These are phyloP conservation scores for Littorina saxatilis DNA, from an alignment of 1,140 invertebrate species.

Conservation along the genomic window DNA sequence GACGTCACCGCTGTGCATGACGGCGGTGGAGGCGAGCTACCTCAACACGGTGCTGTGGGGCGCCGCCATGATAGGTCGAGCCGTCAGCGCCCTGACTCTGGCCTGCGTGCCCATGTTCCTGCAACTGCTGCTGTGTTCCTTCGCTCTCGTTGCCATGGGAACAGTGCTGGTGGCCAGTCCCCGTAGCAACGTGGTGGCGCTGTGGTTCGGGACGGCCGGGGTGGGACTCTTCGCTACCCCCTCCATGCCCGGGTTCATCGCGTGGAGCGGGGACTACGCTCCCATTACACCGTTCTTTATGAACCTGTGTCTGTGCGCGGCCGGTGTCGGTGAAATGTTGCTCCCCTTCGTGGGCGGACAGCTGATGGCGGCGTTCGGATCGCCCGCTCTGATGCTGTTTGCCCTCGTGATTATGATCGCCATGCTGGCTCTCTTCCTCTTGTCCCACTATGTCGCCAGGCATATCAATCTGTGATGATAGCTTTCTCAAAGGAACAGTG, in stretches of 20 bases:
- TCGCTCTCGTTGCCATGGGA: conserved; percentile 18
- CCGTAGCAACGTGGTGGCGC: background rate
- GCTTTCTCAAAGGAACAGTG: background rate
- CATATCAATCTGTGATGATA: background rate
- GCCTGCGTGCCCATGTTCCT: conserved; percentile 21
- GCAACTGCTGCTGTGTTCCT: conserved; percentile 22
- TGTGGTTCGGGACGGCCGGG: conserved; percentile 40
- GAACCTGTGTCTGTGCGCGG: conserved; percentile 19
- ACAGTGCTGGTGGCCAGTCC: background rate
- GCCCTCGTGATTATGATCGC: conserved; percentile 3
- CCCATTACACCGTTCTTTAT: conserved; percentile 28
- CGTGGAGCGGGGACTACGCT: conserved; percentile 33
- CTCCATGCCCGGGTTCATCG: conserved; percentile 37
- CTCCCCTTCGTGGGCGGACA: conserved; percentile 35
- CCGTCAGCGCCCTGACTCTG: conserved; percentile 28
- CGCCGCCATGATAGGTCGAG: conserved; percentile 24
- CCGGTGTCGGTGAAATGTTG: conserved; percentile 38
- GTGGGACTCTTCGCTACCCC: conserved; percentile 38
- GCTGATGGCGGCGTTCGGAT: conserved; percentile 12
- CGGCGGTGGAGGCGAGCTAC: conserved; percentile 16
- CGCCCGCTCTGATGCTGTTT: conserved; percentile 12
- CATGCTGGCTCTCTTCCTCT: conserved; percentile 20
- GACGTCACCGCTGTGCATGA: conserved; percentile 22
- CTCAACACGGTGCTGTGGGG: conserved; percentile 42
- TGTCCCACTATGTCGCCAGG: background rate